These are phyloP conservation scores for Chloebia gouldiae DNA, from an alignment of 2,113 vertebrate genomes.

Conservation along the genomic window DNA sequence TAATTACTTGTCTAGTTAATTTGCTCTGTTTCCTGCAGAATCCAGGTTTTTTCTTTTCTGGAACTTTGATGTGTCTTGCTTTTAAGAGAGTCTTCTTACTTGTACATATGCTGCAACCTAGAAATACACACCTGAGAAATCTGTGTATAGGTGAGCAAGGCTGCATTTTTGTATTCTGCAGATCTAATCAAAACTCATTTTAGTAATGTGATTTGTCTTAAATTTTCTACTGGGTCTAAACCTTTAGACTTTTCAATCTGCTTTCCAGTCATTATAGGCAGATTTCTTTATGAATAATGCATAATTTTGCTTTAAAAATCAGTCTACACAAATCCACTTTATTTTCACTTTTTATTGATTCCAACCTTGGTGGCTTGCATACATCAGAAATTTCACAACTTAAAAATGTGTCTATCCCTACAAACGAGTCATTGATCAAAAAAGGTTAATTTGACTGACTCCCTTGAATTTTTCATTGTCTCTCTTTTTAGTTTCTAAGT, in stretches of 20 bases:
- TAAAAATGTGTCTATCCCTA: slow-evolving; percentile 1
- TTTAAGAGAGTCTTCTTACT: not conserved
- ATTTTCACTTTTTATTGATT: slow-evolving; percentile 51
- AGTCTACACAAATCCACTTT: not conserved
- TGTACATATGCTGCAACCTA: not conserved
- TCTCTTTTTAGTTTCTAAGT: not conserved
- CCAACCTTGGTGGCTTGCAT: slow-evolving; percentile 4
- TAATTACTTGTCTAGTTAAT: not conserved
- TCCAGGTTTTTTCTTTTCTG: not conserved
- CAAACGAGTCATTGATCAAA: not conserved
- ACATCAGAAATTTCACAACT: slow-evolving; percentile 31
- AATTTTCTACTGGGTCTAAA: not conserved
- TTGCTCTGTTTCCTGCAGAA: not conserved
- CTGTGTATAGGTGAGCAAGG: not conserved
- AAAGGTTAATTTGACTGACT: slow-evolving; percentile 43
- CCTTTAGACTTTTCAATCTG: not conserved
- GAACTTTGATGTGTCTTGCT: not conserved
- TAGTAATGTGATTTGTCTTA: slow-evolving; percentile 46
- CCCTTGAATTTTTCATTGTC: slow-evolving; percentile 8
- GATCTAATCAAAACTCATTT: slow-evolving; percentile 22
- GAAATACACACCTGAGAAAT: not conserved
- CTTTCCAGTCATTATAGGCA: slow-evolving; percentile 1
- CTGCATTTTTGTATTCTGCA: slow-evolving; percentile 7
- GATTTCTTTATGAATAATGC: slow-evolving; percentile 47
- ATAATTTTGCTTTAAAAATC: slow-evolving; percentile 10